These are phyloP conservation scores for Vanessa tameamea DNA, from an alignment of 1,140 invertebrate species.

Conservation along the genomic window DNA sequence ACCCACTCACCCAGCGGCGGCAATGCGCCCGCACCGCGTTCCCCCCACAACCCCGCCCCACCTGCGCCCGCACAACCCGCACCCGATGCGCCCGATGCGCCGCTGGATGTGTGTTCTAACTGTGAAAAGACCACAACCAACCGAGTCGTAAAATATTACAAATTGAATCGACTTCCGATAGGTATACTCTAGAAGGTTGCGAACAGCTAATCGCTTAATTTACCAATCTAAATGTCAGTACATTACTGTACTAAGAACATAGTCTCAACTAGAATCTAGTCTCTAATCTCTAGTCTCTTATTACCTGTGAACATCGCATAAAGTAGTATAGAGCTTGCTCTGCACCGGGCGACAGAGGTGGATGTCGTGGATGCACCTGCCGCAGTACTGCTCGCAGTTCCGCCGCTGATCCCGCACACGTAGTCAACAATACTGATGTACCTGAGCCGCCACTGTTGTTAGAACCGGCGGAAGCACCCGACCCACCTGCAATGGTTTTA, in stretches of 20 bases:
- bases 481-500: constrained; percentile 33
- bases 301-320: constrained; percentile 92
- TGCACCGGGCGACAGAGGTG: constrained; percentile 82
- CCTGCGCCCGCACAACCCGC: constrained; percentile 62
- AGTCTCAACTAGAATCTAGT: not conserved
- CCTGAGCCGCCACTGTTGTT: constrained; percentile 46
- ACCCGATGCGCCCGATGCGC: constrained; percentile 19
- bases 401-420: constrained; percentile 90
- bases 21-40: constrained; percentile 89
- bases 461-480: constrained; percentile 44
- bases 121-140: not conserved
- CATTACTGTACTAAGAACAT: too few species aligned
- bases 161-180: too few species aligned
- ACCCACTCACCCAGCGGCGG: constrained; percentile 94
- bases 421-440: constrained; percentile 90
- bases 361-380: constrained; percentile 71
- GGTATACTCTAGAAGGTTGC: too few species aligned
- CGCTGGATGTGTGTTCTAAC: constrained; percentile 18
- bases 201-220: too few species aligned
- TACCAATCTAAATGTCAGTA: not conserved
- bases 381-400: constrained; percentile 89
- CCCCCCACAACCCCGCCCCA: constrained; percentile 87
- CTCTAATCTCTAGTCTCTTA: not conserved
- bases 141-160: too few species aligned
- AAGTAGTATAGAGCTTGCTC: constrained; percentile 92